Evolutionary conservation across 2,888 invertebrate species (phyloP).

Genomic region (Tuberolachnus salignus): DNA sequence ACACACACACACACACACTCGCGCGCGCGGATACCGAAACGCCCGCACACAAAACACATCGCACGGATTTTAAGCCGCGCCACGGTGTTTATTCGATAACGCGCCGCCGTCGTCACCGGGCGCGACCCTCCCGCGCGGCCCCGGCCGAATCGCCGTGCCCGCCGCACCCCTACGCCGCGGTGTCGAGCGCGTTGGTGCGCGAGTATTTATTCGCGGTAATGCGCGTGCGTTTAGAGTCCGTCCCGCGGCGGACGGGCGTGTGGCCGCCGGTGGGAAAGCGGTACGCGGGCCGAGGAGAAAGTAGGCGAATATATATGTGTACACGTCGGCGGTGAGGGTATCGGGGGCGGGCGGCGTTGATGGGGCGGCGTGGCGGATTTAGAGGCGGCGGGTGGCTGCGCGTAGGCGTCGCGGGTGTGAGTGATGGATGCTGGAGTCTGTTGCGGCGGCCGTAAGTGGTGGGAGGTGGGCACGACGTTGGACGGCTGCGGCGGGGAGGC

Average conservation of each 20-base stretch:
- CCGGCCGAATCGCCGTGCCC: neutral
- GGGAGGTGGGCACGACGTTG: neutral
- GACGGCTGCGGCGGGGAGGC: neutral
- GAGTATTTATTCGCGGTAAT: neutral
- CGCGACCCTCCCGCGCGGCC: neutral
- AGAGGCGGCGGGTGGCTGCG: neutral
- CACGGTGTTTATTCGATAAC: conserved; percentile 44
- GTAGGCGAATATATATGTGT: too few relatives aligned
- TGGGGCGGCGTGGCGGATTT: neutral
- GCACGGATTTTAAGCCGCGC: conserved; percentile 36
- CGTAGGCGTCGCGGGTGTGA: neutral
- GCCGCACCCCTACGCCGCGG: neutral
- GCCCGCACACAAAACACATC: neutral
- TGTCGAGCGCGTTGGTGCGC: neutral
- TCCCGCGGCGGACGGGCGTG: neutral
- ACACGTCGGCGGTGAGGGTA: neutral
- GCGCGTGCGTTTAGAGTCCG: neutral
- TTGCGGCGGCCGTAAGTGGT: neutral
- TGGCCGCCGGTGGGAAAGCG: neutral
- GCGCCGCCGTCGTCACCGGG: neutral
- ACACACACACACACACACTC: neutral
- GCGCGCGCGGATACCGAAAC: neutral
- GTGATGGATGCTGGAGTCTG: neutral
- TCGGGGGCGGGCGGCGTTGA: neutral
- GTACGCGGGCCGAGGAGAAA: neutral